These are phyloP conservation scores for Micromys minutus DNA, from an alignment of 2,113 vertebrate species.

Conservation along the genomic window DNA sequence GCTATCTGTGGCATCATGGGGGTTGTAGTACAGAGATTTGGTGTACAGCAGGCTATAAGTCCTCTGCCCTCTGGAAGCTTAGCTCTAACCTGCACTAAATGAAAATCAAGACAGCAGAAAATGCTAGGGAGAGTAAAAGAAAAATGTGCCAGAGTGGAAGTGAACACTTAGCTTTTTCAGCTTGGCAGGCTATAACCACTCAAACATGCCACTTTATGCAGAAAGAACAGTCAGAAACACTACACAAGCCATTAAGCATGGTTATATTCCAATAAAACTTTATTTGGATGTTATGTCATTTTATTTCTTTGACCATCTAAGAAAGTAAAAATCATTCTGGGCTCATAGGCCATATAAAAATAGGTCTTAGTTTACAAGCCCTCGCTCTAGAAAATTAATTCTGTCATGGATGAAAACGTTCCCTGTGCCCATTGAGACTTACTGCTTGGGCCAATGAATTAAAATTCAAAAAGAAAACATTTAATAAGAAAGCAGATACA, in stretches of 20 bases:
- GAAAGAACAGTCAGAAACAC: background rate
- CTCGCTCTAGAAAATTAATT: background rate
- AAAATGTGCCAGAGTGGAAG: background rate
- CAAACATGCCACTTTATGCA: background rate
- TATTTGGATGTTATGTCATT: background rate
- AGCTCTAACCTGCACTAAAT: background rate
- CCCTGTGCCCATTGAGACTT: background rate
- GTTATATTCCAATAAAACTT: background rate
- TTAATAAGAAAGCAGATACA: background rate
- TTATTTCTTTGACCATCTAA: background rate
- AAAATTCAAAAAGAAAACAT: background rate
- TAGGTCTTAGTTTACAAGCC: no score
- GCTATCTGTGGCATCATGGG: rapidly evolving
- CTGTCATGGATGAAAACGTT: background rate
- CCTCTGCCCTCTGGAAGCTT: background rate
- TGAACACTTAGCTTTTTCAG: background rate
- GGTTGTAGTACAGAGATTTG: background rate
- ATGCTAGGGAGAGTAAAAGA: background rate
- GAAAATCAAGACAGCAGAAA: background rate
- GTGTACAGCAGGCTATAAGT: background rate
- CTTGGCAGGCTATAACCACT: background rate
- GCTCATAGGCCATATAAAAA: background rate
- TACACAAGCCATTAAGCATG: background rate
- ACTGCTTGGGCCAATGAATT: background rate
- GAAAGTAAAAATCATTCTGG: background rate